Conservation (phyloP, 30 jellyfish, hydroid and myxozoan genomes). For the Catostylus mosaicus region DNA sequence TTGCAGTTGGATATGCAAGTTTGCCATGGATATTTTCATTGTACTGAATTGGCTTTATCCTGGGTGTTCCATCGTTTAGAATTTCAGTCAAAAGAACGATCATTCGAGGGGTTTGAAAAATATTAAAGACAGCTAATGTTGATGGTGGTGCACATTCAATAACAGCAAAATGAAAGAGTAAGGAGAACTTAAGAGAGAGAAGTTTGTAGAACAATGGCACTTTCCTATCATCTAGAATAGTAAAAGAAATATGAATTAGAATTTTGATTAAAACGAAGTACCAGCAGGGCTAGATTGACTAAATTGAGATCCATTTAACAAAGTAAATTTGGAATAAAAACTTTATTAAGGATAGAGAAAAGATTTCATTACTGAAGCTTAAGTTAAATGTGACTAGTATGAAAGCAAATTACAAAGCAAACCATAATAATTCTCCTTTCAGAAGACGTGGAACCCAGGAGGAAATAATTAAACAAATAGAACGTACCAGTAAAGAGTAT, state of each 20-base stretch:
- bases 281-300: no score
- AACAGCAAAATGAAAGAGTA: constrained; percentile 63
- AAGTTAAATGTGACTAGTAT: no score
- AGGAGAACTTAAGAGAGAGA: constrained; percentile 50
- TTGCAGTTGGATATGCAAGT: constrained; percentile 51
- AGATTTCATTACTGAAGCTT: no score
- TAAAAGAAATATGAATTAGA: no score
- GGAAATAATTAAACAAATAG: no score
- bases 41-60: constrained; percentile 53
- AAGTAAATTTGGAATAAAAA: no score
- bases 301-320: no score
- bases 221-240: constrained; percentile 27
- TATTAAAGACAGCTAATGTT: constrained; percentile 57
- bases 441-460: no score
- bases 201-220: constrained; percentile 56
- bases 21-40: constrained; percentile 42
- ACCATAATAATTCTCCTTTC: no score
- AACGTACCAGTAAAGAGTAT: constrained; percentile 78
- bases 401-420: no score
- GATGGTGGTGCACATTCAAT: constrained; percentile 53
- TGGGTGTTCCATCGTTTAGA: constrained; percentile 56
- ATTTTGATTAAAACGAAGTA: no score
- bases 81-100: constrained; percentile 54
- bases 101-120: constrained; percentile 50
- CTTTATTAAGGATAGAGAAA: no score